Conservation (phyloP, 2,797 vertebrate species). For the Graptemys geographica region DNA sequence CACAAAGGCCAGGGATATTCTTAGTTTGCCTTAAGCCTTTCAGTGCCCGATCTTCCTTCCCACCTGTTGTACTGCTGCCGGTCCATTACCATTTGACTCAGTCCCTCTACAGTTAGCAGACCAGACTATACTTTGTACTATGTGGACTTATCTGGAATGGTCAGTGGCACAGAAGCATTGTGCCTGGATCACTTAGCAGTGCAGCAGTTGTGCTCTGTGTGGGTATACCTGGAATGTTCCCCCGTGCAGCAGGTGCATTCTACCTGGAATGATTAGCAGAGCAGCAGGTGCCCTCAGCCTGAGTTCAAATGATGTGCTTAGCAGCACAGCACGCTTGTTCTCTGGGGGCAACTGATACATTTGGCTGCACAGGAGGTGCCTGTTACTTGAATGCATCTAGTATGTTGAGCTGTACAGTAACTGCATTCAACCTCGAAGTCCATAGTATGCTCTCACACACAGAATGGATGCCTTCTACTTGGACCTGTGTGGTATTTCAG, state of each 20-base stretch:
- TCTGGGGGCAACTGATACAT: background rate
- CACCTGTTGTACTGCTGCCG: background rate
- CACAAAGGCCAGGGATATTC: background rate
- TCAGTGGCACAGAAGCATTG: background rate
- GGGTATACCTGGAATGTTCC: background rate
- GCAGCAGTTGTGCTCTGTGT: background rate
- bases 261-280: background rate
- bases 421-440: no score
- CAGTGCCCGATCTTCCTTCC: background rate
- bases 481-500: accelerated
- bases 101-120: background rate
- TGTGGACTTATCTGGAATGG: background rate
- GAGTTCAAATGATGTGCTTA: background rate
- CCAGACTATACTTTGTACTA: background rate
- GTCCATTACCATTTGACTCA: background rate
- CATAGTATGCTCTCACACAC: background rate
- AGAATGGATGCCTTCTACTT: background rate
- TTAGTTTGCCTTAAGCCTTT: background rate
- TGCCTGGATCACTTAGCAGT: background rate
- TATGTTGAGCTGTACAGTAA: background rate
- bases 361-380: background rate
- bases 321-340: background rate
- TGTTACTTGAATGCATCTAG: background rate
- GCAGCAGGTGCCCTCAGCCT: background rate
- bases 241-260: background rate